Evolutionary conservation across 2,113 vertebrate genomes (phyloP).

Genomic region (Brienomyrus longianalis): DNA sequence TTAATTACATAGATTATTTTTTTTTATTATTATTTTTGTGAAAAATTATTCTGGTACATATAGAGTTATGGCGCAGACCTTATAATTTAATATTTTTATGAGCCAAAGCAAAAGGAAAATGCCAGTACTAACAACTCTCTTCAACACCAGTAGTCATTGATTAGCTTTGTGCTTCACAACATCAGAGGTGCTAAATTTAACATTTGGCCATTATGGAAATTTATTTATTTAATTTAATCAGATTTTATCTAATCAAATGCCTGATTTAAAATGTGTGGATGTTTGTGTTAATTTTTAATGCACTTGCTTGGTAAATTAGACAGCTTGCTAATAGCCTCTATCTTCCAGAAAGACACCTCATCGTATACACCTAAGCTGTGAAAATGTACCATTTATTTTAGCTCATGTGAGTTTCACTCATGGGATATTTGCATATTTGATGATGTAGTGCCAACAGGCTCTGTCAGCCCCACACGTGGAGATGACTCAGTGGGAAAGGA

Average conservation of each 20-base stretch:
- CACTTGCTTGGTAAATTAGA: background rate
- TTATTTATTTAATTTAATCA: background rate
- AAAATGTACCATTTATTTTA: background rate
- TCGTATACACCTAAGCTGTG: background rate
- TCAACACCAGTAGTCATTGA: background rate
- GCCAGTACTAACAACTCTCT: constrained; percentile 39
- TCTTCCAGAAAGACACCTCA: background rate
- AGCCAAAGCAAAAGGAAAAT: constrained; percentile 30
- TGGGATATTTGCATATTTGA: background rate
- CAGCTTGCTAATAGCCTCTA: constrained; percentile 3
- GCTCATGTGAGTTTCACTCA: background rate
- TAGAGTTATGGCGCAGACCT: constrained; percentile 30
- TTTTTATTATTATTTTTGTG: background rate
- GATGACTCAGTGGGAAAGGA: constrained; percentile 53
- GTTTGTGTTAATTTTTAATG: background rate
- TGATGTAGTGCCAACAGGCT: background rate
- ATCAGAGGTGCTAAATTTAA: background rate
- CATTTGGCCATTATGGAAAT: background rate
- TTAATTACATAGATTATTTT: background rate
- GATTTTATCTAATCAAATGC: background rate
- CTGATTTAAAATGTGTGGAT: background rate
- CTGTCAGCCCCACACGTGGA: background rate
- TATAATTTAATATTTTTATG: constrained; percentile 45
- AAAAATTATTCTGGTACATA: constrained; percentile 51
- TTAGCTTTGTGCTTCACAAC: background rate